Evolutionary conservation across 2,113 vertebrate species (phyloP).

Genomic region (Echinops telfairi): DNA sequence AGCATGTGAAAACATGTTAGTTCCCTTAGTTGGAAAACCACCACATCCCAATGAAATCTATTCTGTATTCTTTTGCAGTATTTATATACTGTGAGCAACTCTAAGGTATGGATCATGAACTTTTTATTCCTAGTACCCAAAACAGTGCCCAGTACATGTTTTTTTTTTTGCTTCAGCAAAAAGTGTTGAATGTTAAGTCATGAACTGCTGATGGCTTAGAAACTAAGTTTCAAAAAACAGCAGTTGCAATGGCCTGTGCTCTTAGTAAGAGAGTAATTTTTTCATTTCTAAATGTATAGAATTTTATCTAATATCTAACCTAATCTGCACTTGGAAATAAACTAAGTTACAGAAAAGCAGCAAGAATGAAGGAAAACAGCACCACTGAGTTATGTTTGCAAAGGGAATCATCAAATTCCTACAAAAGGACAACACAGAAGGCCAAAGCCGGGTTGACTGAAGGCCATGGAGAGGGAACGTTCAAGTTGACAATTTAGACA

Average conservation of each 20-base stretch:
- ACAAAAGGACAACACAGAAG: not conserved
- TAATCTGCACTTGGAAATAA: conserved; percentile 27
- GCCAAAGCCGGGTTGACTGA: not conserved
- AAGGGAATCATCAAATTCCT: not conserved
- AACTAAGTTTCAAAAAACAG: conserved; percentile 5
- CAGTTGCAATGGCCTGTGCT: not conserved
- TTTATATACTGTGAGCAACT: not conserved
- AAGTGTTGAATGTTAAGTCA: not conserved
- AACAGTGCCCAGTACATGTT: not conserved
- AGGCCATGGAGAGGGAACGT: conserved; percentile 28
- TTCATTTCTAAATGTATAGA: conserved; percentile 27
- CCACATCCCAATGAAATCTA: not conserved
- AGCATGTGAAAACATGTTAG: not conserved
- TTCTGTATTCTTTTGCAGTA: not conserved
- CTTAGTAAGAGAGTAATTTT: conserved; percentile 9
- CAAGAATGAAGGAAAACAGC: conserved; percentile 42
- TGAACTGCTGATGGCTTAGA: conserved; percentile 39
- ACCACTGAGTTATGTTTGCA: conserved; percentile 33
- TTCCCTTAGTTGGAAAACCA: conserved; percentile 14
- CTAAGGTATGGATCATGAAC: not conserved
- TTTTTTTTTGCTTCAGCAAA: conserved; percentile 27
- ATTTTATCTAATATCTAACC: not conserved
- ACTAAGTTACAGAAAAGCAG: conserved; percentile 24
- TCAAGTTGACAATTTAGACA: not conserved
- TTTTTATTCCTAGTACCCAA: conserved; percentile 25